Percentiles rank a stretch among this genome's conserved stretches.
Conservation (phyloP, 2,888 invertebrate species). For the Steinernema carpocapsae region DNA sequence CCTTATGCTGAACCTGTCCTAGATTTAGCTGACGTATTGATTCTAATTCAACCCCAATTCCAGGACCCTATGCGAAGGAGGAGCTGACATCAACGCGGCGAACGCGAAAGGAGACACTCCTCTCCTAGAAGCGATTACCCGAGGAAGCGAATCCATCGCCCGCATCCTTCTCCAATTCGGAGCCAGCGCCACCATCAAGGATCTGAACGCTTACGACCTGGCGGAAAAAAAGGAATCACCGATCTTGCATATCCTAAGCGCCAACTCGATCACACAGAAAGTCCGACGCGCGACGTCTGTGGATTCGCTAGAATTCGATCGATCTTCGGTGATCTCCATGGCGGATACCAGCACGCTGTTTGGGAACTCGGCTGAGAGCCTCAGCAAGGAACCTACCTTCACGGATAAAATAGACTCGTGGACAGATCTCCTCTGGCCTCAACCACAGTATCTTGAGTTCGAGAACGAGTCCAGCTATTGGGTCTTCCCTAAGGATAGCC, state of each 20-base stretch:
- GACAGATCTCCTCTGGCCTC: constrained; percentile 75
- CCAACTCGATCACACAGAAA: constrained; percentile 40
- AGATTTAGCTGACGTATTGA: no score
- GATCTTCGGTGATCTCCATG: constrained; percentile 53
- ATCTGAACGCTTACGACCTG: constrained; percentile 29
- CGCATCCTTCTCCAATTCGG: constrained; percentile 73
- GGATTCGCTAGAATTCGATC: constrained; percentile 54
- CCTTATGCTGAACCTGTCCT: no score
- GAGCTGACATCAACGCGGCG: constrained; percentile 74
- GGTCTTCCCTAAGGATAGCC: constrained; percentile 41
- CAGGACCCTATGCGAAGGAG: constrained; percentile 71
- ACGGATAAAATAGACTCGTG: constrained; percentile 69
- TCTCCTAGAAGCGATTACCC: constrained; percentile 75
- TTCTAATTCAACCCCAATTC: constrained; percentile 11
- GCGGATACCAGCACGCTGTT: constrained; percentile 42
- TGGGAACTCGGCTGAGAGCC: constrained; percentile 33
- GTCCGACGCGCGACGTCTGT: constrained; percentile 50
- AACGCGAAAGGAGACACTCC: constrained; percentile 75
- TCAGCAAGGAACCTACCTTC: background rate
- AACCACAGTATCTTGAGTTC: constrained; percentile 73
- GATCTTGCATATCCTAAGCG: constrained; percentile 45
- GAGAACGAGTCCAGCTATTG: constrained; percentile 37
- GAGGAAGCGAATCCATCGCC: constrained; percentile 73
- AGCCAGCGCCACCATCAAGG: constrained; percentile 72
- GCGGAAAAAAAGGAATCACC: constrained; percentile 45